A percentile compares a stretch with the other conserved stretches of the same genome.
Conservation (phyloP, 2,797 vertebrate genomes). For the Dallia pectoralis region DNA sequence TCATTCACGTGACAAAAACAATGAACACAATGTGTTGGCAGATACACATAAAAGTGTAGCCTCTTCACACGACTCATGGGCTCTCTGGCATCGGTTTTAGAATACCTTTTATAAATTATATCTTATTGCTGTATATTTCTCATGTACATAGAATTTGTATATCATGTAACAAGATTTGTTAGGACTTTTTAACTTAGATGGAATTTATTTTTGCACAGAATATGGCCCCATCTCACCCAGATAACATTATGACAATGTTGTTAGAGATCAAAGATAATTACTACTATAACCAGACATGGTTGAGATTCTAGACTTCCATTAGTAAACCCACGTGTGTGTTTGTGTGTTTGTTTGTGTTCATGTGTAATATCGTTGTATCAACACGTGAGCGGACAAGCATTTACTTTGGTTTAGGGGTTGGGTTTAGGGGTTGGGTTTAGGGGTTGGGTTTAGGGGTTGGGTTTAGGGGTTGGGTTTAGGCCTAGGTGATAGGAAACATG, state of each 20-base stretch:
- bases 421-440: too few relatives aligned
- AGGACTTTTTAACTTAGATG: not conserved
- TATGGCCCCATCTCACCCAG: not conserved
- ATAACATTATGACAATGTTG: not conserved
- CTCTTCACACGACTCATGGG: not conserved
- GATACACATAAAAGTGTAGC: not conserved
- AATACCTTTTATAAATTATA: not conserved
- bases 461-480: too few relatives aligned
- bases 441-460: too few relatives aligned
- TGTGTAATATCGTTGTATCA: too few relatives aligned
- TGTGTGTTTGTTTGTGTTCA: too few relatives aligned
- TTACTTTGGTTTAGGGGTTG: too few relatives aligned
- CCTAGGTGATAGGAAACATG: too few relatives aligned
- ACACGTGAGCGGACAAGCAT: too few relatives aligned
- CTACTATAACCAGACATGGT: not conserved
- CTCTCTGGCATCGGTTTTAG: not conserved
- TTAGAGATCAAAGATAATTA: not conserved
- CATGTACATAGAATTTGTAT: not conserved
- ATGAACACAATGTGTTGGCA: not conserved
- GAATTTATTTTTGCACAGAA: conserved; percentile 2
- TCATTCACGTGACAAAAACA: not conserved
- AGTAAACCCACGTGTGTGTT: not conserved
- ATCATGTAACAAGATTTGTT: not conserved
- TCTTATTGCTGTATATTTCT: not conserved
- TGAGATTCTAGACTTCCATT: not conserved